Percentiles rank a stretch among this genome's conserved stretches.
phyloP scores from a whole-genome alignment of 2,113 vertebrate species.

The human region DNA sequence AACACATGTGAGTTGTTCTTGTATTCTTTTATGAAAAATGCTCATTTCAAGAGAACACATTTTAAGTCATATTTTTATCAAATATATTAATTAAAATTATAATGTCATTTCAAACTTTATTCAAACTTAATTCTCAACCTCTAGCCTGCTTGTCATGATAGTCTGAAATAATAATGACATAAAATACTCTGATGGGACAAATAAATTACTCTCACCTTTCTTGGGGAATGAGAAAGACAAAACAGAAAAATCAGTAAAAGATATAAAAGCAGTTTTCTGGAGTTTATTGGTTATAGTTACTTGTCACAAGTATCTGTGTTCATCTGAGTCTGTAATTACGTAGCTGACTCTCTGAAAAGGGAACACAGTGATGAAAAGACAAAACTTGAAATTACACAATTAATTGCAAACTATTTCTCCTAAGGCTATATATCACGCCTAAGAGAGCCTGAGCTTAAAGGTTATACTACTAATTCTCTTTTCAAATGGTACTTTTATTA shows the following conservation, averaged over 20 bases:
- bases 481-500: constrained; percentile 71
- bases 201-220: not conserved
- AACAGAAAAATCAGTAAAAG: not conserved
- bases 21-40: not conserved
- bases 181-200: not conserved
- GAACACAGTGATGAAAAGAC: constrained; percentile 12
- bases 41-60: not conserved
- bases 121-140: not conserved
- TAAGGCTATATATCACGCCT: constrained; percentile 61
- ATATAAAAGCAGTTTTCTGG: not conserved
- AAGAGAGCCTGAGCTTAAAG: constrained; percentile 68
- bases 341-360: not conserved
- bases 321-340: not conserved
- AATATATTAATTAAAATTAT: not conserved
- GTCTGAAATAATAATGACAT: not conserved
- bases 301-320: not conserved
- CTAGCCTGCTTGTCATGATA: not conserved
- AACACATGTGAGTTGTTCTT: not conserved
- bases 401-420: constrained; percentile 64
- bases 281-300: not conserved
- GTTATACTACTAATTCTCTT: constrained; percentile 71
- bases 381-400: constrained; percentile 60
- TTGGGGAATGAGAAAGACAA: not conserved
- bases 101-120: not conserved
- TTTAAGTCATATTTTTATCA: not conserved